A percentile compares a stretch with the other conserved stretches of the same genome.
phyloP scores from a whole-genome alignment of 2,797 vertebrate species.

The Sebastes goodei region DNA sequence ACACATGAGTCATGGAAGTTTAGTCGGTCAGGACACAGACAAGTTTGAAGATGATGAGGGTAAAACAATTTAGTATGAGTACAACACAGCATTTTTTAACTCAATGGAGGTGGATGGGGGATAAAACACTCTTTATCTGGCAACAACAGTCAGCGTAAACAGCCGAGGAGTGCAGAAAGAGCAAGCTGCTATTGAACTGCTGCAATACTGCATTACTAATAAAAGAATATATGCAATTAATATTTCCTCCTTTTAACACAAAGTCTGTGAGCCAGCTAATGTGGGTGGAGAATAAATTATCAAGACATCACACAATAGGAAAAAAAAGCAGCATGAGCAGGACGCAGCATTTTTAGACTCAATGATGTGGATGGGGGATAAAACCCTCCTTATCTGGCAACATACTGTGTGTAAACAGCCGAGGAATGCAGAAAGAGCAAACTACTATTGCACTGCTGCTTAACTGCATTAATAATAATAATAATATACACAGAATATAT shows the following conservation, averaged over 20 bases:
- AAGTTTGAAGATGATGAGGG: neutral
- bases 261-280: neutral
- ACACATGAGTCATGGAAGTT: neutral
- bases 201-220: too few relatives aligned
- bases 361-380: too few relatives aligned
- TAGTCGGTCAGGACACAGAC: neutral
- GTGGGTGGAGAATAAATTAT: rapidly evolving
- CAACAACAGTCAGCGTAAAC: neutral
- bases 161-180: neutral
- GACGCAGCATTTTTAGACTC: too few relatives aligned
- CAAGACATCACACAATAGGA: neutral
- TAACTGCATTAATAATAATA: neutral
- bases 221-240: too few relatives aligned
- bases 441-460: too few relatives aligned
- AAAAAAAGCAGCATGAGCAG: too few relatives aligned
- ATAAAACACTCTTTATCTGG: neutral
- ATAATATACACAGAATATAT: too few relatives aligned
- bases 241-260: neutral
- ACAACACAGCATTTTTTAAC: slow-evolving; percentile 26
- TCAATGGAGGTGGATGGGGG: too few relatives aligned
- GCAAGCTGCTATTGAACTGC: too few relatives aligned
- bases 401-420: too few relatives aligned
- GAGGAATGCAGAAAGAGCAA: too few relatives aligned
- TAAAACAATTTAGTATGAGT: neutral
- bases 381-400: too few relatives aligned